Evolutionary conservation across 2,113 vertebrate genomes (phyloP).

Genomic region (Nycticryphes semicollaris): DNA sequence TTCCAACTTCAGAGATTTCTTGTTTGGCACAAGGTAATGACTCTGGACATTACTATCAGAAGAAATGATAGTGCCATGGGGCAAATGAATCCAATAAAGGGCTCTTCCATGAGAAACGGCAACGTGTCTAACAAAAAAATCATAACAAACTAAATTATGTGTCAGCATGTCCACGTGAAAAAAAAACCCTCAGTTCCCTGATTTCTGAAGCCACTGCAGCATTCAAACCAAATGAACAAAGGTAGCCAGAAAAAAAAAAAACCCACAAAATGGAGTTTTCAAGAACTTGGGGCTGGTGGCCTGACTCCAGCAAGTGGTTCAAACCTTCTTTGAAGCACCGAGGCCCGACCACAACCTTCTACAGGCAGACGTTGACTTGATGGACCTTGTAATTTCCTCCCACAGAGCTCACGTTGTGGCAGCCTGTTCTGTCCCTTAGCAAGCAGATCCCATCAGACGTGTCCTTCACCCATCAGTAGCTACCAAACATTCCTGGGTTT

Average conservation of each 20-base stretch:
- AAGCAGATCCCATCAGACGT: background rate
- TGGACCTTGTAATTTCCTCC: background rate
- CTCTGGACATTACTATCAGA: background rate
- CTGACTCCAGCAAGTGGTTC: background rate
- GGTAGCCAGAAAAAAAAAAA: background rate
- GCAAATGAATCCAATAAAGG: background rate
- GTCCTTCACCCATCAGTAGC: background rate
- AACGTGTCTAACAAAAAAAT: fast-evolving
- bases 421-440: background rate
- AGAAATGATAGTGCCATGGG: background rate
- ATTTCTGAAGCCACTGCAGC: background rate
- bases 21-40: background rate
- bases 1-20: background rate
- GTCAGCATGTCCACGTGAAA: background rate
- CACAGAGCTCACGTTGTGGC: fast-evolving
- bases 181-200: fast-evolving
- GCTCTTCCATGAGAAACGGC: background rate
- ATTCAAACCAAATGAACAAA: background rate
- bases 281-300: background rate
- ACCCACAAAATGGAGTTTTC: background rate
- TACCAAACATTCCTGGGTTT: background rate
- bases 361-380: background rate
- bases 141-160: background rate
- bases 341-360: background rate
- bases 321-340: background rate